A percentile compares a stretch with the other conserved stretches of the same genome.
These are phyloP conservation scores for Gymnothorax javanicus DNA, from an alignment of 2,797 vertebrate species.

Conservation along the genomic window DNA sequence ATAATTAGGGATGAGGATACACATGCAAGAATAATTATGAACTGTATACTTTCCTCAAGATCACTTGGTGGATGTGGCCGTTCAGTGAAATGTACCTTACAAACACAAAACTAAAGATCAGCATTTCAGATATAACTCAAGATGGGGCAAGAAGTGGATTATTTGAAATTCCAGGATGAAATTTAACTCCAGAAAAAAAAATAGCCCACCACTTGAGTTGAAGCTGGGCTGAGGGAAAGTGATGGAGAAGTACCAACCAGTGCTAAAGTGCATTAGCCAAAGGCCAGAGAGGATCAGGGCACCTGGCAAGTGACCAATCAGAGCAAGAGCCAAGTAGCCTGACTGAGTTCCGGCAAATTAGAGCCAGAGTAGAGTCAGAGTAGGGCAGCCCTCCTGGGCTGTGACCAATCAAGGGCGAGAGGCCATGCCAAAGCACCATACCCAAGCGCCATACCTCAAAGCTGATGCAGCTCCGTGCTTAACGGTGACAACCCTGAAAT, in stretches of 20 bases:
- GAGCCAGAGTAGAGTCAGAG: neutral
- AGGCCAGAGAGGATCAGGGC: neutral
- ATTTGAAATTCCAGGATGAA: neutral
- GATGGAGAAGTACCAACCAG: neutral
- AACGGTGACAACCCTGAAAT: neutral
- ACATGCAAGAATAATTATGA: neutral
- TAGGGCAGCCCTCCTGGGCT: neutral
- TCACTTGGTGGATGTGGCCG: neutral
- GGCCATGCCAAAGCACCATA: neutral
- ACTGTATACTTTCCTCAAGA: neutral
- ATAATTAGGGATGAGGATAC: neutral
- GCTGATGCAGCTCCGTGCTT: neutral
- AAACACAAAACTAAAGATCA: neutral
- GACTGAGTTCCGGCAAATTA: neutral
- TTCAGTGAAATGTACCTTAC: neutral
- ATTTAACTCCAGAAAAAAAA: neutral
- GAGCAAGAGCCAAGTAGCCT: neutral
- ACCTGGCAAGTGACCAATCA: neutral
- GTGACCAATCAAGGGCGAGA: neutral
- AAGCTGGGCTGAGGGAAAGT: neutral
- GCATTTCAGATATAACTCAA: neutral
- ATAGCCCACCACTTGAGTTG: neutral
- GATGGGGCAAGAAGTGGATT: neutral
- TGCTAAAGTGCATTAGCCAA: neutral
- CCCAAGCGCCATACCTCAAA: neutral